Percentiles rank a stretch among this genome's conserved stretches.
These are phyloP conservation scores for Apamea crenata DNA, from an alignment of 2,888 invertebrate genomes.

Conservation along the genomic window DNA sequence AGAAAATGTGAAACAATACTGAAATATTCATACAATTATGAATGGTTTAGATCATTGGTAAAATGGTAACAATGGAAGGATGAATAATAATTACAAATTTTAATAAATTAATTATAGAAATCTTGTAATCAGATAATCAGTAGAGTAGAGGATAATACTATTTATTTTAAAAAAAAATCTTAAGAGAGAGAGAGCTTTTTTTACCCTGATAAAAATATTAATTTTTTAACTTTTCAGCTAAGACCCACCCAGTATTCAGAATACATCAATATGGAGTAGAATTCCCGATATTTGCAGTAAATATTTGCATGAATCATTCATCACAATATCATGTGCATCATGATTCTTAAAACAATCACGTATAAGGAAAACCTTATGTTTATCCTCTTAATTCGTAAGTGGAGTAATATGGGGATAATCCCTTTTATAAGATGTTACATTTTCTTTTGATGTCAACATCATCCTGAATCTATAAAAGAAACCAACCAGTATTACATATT, in stretches of 20 bases:
- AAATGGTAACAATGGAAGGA: no score
- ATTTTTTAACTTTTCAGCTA: neutral
- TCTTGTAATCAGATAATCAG: neutral
- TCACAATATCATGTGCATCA: neutral
- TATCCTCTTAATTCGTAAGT: constrained; percentile 25
- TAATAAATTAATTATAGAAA: no score
- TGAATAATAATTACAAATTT: no score
- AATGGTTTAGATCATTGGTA: no score
- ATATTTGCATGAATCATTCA: constrained; percentile 15
- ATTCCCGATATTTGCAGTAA: neutral
- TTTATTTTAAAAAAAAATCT: neutral
- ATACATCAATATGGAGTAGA: neutral
- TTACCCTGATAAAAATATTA: neutral
- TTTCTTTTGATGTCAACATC: neutral
- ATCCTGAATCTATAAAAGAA: neutral
- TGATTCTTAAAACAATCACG: constrained; percentile 3
- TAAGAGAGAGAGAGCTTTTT: neutral
- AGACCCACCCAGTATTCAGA: neutral
- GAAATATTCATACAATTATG: no score
- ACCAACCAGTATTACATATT: neutral
- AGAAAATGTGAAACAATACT: no score
- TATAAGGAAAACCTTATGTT: constrained; percentile 20
- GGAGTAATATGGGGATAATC: neutral
- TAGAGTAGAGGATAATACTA: no score
- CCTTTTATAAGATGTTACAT: constrained; percentile 1